Evolutionary conservation across 2,113 vertebrate species (phyloP), one percentile per base, ranked within the genome.

Genomic region (Pachyramphus minor): DNA sequence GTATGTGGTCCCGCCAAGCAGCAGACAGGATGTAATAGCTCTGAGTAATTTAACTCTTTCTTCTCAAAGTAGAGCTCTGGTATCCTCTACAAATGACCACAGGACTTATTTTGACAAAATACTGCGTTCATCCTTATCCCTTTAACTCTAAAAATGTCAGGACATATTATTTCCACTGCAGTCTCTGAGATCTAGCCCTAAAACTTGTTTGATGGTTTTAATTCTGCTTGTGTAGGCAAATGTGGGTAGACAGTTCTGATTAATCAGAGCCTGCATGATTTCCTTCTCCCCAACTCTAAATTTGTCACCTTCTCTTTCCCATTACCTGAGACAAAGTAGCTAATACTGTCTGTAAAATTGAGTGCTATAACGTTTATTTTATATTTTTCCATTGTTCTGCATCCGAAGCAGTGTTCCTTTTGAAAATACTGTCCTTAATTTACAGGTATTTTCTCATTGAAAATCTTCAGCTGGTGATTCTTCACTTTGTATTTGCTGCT

Each of bases 1-100:
- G 89, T 80, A 73, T 82, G 91, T 64, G 95, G 95, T 93, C 95
- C 90, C 22, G 85, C 88, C 63, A 96, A 81, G 90, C 91, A 93
- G 94, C 95, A 79, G 78, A 86, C 87, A 93, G 96, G 95, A 92
- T 91, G 90, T 58, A 86, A 93, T 60, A 47, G 83, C 89, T 94
- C 82, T 76, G 87, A 96, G 91, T 69, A 87, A 84, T 92, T 94
- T 97, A 96, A 97, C 97, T 94, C 89, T 95, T 97, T 95, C 92
- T 86, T 47, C 60, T 83, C 81, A 30, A 55, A 78, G 77, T 2
- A 79, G 76, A 86, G 87, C 75, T 67, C 42, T 74, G 64, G 21
- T 60, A 45, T 77, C 81, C 83, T 83, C 83, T 95, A 63, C 60
- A 78, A 90, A 94, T 95, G 89, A 86, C 95, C 92, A 64, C 31